Percentiles rank a stretch among this genome's conserved stretches.
These are phyloP conservation scores for Xenopus borealis DNA, from an alignment of 2,113 vertebrate genomes.

Conservation along the genomic window DNA sequence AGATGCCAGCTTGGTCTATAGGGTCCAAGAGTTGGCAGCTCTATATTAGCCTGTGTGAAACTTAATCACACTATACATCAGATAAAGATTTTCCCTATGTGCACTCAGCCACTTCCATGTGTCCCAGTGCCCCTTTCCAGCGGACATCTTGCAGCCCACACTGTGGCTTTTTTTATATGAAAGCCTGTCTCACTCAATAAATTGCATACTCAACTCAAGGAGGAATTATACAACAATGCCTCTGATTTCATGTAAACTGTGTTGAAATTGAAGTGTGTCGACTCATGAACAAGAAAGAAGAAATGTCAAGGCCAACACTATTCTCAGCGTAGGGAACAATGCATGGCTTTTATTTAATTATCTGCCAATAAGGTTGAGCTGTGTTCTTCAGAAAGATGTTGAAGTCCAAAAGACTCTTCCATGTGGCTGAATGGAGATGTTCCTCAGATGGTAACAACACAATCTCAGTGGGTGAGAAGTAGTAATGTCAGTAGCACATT, in stretches of 20 bases:
- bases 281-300: background rate
- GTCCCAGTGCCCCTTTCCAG: no score
- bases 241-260: background rate
- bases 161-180: no score
- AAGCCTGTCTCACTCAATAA: background rate
- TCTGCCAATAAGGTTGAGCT: background rate
- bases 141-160: no score
- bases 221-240: background rate
- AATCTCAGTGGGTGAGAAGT: no score
- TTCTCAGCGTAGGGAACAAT: slow-evolving; percentile 3
- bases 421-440: background rate
- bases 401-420: background rate
- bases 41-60: no score
- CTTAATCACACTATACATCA: no score
- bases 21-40: no score
- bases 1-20: no score
- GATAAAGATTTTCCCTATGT: no score
- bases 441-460: no score
- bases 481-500: no score
- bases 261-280: background rate
- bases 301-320: slow-evolving; percentile 24
- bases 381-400: background rate
- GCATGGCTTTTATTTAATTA: background rate
- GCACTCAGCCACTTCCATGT: no score
- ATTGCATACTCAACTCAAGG: background rate